Percentiles rank a stretch among this genome's conserved stretches.
Evolutionary conservation across 2,113 vertebrate species (phyloP).

Genomic region (human (Homo sapiens)): DNA sequence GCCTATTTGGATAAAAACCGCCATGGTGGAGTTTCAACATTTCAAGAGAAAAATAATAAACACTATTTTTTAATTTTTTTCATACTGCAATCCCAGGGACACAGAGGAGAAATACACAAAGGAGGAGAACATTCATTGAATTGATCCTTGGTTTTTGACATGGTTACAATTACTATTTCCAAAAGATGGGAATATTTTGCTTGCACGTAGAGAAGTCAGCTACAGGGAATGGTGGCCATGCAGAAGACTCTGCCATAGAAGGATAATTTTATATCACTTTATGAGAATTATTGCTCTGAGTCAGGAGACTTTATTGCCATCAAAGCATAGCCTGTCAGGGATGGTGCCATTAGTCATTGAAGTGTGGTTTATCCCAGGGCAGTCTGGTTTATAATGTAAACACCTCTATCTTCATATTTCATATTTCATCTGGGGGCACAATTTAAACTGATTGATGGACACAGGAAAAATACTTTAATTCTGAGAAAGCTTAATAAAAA

Average conservation of each 20-base stretch:
- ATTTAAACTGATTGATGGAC: slow-evolving; percentile 30
- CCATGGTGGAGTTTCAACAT: background rate
- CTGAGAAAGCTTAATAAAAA: slow-evolving; percentile 43
- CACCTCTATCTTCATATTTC: background rate
- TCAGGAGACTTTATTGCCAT: background rate
- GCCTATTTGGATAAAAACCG: background rate
- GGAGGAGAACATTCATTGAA: slow-evolving; percentile 9
- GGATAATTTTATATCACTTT: background rate
- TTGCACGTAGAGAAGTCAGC: background rate
- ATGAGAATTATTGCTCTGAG: slow-evolving; percentile 58
- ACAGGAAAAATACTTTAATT: slow-evolving; percentile 4
- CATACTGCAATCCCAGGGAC: background rate
- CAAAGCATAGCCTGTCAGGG: slow-evolving; percentile 18
- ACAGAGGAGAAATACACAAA: background rate
- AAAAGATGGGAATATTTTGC: slow-evolving; percentile 1
- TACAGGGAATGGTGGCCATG: background rate
- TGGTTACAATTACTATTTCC: background rate
- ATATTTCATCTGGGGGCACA: background rate
- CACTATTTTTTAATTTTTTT: background rate
- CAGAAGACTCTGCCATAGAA: background rate
- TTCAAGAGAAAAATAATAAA: slow-evolving; percentile 23
- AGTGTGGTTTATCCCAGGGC: background rate
- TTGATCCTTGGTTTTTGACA: background rate
- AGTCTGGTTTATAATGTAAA: slow-evolving; percentile 5
- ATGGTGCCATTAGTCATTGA: background rate